Conservation (phyloP, 2,888 invertebrate species). For the Drosophila rubida region DNA sequence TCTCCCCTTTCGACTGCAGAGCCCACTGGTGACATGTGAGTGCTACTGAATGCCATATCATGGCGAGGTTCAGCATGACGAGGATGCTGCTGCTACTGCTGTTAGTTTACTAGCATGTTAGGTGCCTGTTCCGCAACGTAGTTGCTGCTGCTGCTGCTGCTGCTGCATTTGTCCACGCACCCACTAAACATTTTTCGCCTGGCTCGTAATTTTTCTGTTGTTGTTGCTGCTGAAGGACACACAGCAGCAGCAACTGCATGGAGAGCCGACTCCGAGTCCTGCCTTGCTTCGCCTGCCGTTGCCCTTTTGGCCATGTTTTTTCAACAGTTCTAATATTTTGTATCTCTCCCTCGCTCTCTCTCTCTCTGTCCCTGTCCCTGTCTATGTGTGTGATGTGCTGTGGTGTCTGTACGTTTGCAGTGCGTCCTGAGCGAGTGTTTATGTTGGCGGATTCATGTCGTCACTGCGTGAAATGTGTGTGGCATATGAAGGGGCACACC, state of each 20-base stretch:
- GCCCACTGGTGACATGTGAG: conserved; percentile 57
- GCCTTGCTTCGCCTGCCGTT: conserved; percentile 39
- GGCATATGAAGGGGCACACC: conserved; percentile 58
- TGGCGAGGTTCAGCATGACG: conserved; percentile 55
- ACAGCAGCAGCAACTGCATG: conserved; percentile 8
- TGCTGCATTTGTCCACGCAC: conserved; percentile 64
- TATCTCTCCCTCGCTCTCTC: conserved; percentile 48
- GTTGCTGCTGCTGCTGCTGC: conserved; percentile 29
- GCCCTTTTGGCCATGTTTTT: conserved; percentile 64
- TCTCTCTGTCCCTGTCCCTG: conserved; percentile 26
- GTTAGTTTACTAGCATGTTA: conserved; percentile 22
- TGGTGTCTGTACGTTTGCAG: conserved; percentile 30
- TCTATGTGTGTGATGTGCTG: conserved; percentile 26
- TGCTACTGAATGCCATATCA: conserved; percentile 74
- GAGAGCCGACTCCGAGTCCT: conserved; percentile 28
- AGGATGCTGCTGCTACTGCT: conserved; percentile 36
- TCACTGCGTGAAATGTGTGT: conserved; percentile 80
- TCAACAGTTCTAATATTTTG: conserved; percentile 57
- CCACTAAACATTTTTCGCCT: conserved; percentile 61
- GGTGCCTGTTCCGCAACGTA: conserved; percentile 23
- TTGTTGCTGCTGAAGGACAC: conserved; percentile 19
- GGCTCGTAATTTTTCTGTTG: conserved; percentile 29
- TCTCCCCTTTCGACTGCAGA: conserved; percentile 4
- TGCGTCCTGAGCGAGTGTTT: conserved; percentile 68
- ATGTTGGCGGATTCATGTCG: conserved; percentile 80